Evolutionary conservation across 2,113 vertebrate species (phyloP).

Genomic region (Hypanus sabinus): DNA sequence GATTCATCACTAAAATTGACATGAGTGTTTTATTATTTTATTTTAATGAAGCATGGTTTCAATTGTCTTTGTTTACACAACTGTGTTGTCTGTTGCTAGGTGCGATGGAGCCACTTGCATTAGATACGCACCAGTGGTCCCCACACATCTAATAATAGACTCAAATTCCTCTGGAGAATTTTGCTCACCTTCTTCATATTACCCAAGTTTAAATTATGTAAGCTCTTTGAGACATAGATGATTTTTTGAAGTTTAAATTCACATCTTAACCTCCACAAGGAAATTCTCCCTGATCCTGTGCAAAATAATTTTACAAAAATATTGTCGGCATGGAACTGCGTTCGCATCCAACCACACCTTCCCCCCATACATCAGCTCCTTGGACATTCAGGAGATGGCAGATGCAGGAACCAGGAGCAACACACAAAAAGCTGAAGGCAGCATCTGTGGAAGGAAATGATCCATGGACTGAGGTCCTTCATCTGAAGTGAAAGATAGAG

Average conservation of each 20-base stretch:
- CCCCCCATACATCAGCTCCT: not conserved
- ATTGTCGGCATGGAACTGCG: too few species aligned
- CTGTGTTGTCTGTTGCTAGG: not conserved
- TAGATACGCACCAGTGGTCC: not conserved
- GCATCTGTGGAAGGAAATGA: too few species aligned
- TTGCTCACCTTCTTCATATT: not conserved
- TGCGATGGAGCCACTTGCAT: not conserved
- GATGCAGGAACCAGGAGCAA: too few species aligned
- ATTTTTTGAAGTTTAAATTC: not conserved
- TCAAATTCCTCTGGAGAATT: not conserved
- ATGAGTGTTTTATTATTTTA: not conserved
- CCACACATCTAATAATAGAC: not conserved
- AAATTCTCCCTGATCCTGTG: not conserved
- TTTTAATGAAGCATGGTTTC: not conserved
- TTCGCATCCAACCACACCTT: not conserved
- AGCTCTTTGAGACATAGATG: not conserved
- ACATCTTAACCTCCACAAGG: not conserved
- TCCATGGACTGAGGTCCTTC: too few species aligned
- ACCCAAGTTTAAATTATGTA: not conserved
- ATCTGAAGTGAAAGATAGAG: too few species aligned
- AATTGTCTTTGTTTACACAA: not conserved
- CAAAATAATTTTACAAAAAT: not conserved
- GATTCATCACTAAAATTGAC: not conserved
- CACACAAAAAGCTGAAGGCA: too few species aligned
- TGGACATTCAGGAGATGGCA: too few species aligned